Evolutionary conservation across 2,113 vertebrate species (phyloP).

Genomic region (Salvator merianae): DNA sequence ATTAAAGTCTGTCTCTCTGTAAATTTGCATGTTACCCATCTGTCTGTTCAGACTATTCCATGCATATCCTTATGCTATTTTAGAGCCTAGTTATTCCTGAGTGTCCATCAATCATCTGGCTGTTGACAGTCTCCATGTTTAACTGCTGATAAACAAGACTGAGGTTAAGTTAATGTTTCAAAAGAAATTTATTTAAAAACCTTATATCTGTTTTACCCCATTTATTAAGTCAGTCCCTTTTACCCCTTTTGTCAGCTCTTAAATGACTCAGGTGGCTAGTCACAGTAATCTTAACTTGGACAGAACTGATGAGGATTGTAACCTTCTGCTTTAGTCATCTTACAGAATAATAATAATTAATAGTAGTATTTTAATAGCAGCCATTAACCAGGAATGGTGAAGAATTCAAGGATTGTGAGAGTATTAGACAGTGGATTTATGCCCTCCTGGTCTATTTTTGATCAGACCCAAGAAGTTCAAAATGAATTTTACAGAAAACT

Average conservation of each 20-base stretch:
- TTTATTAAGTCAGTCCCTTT: no score
- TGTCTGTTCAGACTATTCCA: not conserved
- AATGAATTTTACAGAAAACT: not conserved
- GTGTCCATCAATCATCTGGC: not conserved
- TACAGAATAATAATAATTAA: no score
- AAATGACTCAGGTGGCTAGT: not conserved
- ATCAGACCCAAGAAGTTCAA: not conserved
- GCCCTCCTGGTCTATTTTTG: not conserved
- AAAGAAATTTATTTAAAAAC: not conserved
- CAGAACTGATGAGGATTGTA: not conserved
- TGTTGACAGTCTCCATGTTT: not conserved
- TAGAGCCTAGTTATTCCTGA: not conserved
- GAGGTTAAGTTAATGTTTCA: conserved; percentile 15
- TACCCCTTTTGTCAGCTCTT: no score
- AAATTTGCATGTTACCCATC: not conserved
- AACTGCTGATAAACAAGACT: not conserved
- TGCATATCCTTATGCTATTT: not conserved
- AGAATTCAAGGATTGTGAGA: not conserved
- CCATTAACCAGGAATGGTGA: not conserved
- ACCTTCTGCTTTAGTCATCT: not conserved
- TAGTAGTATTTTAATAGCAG: no score
- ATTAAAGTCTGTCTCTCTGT: not conserved
- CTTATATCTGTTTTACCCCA: no score
- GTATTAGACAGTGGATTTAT: not conserved
- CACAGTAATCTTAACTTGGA: not conserved